Evolutionary conservation across 2,888 invertebrate genomes (phyloP), one percentile per base, ranked within the genome.

Genomic region (Agrotis clavis): DNA sequence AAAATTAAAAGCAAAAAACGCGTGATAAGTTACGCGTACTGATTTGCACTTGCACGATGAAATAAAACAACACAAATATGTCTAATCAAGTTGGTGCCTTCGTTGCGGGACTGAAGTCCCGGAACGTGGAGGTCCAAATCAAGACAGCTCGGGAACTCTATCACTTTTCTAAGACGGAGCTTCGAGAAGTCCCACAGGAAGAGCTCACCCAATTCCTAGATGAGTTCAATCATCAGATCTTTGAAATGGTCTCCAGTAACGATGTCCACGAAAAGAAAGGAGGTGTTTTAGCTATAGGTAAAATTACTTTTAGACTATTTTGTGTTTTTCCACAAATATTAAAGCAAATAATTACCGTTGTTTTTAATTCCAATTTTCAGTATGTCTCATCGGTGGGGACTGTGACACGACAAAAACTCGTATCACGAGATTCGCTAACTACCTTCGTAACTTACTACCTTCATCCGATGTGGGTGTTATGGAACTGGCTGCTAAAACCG

Each of bases 261-360:
- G 99, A 99, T 92, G 97, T 98, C 50, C 98, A 98, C 94, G 99
- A 99, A 92, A 99, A 98, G 90, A 99, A 99, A 94, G 99, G 99
- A 74, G 99, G 99, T 68, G 99, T 99, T 80, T 94, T 99, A 70
- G 99, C 99, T 11, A 99, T 99, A 89, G 98, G 98, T 98, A 93
- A 91, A 86, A 18, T 83, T 65, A 62, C 14, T 13, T n/a, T 1
- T 41, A 35, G 16, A 57, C 9, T 16, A 47, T 48, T 9, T 63
- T 48, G 13, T 60, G 57, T 53, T 62, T 67, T 56, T 41, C n/a
- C 21, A 53, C 0, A 19, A 60, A 16, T 53, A 16, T 21, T 13
- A 13, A n/a, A 13, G 13, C 30, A 41, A 19, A 30, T 9, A 1
- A 48, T 48, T 25, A 63, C 9, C 9, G 41, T 11, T 19, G 21